Percentiles rank a stretch among this genome's conserved stretches.
phyloP scores from a whole-genome alignment of 2,797 vertebrate species.

The Onychomys leucogaster region DNA sequence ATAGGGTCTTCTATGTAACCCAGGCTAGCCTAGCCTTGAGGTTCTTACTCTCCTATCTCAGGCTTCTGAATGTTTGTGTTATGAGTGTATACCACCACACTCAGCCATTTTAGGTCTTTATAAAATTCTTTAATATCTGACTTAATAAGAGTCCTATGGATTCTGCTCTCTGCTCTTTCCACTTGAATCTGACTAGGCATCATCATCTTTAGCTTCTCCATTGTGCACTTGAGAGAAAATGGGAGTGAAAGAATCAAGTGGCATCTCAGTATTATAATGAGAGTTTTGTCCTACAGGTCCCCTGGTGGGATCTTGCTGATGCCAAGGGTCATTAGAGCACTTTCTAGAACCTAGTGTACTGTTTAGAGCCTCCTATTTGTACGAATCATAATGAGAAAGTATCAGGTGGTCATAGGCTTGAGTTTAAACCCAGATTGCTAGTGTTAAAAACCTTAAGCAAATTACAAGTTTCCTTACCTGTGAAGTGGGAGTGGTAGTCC shows the following conservation, averaged over 20 bases:
- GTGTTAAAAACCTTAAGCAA: not conserved
- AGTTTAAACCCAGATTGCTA: not conserved
- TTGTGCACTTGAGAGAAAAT: conserved; percentile 15
- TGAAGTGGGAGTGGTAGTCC: not conserved
- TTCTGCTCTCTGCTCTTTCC: not conserved
- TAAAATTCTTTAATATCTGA: conserved; percentile 21
- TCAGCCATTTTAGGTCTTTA: conserved; percentile 16
- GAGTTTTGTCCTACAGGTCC: not conserved
- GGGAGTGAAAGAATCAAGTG: conserved; percentile 15
- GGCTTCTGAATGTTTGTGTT: not conserved
- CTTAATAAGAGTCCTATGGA: not conserved
- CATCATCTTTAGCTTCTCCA: not conserved
- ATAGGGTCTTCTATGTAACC: not conserved
- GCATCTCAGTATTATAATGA: not conserved
- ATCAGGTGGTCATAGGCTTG: not conserved
- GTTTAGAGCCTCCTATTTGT: not conserved
- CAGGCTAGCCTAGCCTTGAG: not conserved
- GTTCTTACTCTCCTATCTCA: not conserved
- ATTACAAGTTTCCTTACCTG: not conserved
- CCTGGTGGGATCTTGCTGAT: not conserved
- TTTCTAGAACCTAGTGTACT: not conserved
- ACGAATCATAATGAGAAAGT: not conserved
- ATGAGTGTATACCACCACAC: not conserved
- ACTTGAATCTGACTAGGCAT: not conserved
- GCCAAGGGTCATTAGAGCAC: not conserved